A percentile compares a stretch with the other conserved stretches of the same genome.
These are phyloP conservation scores for Eolophus roseicapilla DNA, from an alignment of 2,113 vertebrate species.

Conservation along the genomic window DNA sequence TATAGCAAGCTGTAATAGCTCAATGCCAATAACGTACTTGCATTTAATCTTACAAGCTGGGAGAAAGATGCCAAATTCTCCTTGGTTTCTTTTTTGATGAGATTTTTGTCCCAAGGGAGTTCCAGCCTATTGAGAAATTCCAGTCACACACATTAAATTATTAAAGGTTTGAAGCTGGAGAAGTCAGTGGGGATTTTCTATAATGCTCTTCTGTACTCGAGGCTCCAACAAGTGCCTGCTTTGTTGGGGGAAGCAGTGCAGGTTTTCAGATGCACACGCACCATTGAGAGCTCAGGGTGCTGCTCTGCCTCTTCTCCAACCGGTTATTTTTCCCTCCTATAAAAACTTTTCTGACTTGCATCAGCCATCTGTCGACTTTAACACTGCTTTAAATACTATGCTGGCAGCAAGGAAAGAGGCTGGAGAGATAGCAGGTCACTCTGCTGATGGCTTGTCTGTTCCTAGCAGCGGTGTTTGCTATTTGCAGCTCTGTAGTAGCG, in stretches of 20 bases:
- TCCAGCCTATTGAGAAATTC: conserved; percentile 29
- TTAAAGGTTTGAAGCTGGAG: background rate
- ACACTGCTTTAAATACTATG: background rate
- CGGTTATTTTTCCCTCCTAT: background rate
- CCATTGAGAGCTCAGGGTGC: background rate
- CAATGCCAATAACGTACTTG: conserved; percentile 48
- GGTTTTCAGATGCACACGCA: fast-evolving
- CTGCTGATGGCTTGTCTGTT: background rate
- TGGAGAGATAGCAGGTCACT: background rate
- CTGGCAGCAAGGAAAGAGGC: background rate
- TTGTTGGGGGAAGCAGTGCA: background rate
- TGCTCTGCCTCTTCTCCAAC: background rate
- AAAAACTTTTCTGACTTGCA: background rate
- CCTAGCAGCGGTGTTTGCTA: background rate
- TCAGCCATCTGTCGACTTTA: background rate
- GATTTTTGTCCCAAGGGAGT: conserved; percentile 8
- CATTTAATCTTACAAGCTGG: conserved; percentile 37
- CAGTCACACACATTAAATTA: background rate
- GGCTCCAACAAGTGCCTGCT: conserved; percentile 13
- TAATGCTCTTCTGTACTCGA: background rate
- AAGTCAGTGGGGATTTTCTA: conserved; percentile 7
- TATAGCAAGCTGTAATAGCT: conserved; percentile 49
- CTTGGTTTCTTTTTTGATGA: conserved; percentile 43
- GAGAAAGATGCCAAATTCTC: conserved; percentile 34
- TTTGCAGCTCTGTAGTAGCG: background rate